A percentile compares a stretch with the other conserved stretches of the same genome.
Evolutionary conservation across 2,888 invertebrate species (phyloP).

Genomic region (Palloptera scutellata): DNA sequence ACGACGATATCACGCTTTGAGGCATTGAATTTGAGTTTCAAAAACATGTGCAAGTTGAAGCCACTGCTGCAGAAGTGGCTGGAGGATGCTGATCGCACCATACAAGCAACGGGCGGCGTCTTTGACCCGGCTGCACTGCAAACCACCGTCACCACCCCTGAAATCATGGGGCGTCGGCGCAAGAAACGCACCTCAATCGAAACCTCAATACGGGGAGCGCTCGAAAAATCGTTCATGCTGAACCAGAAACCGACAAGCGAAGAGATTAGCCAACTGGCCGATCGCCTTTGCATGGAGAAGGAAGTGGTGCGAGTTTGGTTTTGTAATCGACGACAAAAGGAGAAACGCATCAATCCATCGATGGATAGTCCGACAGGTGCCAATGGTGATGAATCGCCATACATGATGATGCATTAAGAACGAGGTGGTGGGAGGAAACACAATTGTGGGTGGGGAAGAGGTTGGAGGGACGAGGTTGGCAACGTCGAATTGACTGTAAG

Average conservation of each 20-base stretch:
- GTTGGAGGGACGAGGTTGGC: too few species aligned
- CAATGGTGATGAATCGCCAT: constrained; percentile 63
- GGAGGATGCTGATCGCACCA: constrained; percentile 89
- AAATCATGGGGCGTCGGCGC: constrained; percentile 89
- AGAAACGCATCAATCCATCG: constrained; percentile 95
- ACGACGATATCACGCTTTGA: constrained; percentile 99
- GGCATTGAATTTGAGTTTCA: constrained; percentile 97
- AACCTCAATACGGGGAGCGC: constrained; percentile 91
- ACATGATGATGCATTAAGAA: constrained; percentile 52
- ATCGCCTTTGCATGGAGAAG: constrained; percentile 95
- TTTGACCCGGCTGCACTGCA: constrained; percentile 67
- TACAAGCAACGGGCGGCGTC: constrained; percentile 73
- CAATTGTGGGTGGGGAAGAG: background rate
- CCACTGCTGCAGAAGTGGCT: constrained; percentile 97
- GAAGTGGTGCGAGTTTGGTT: constrained; percentile 95
- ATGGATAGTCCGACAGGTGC: constrained; percentile 74
- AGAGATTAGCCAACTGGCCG: constrained; percentile 92
- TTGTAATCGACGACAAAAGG: constrained; percentile 95
- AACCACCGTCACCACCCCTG: constrained; percentile 82
- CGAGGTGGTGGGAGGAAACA: background rate
- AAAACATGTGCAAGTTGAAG: constrained; percentile 99
- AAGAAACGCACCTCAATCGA: constrained; percentile 97
- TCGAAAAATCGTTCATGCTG: constrained; percentile 92
- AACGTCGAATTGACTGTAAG: background rate
- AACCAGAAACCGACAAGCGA: constrained; percentile 98